Evolutionary conservation across 2,797 vertebrate species (phyloP).

Genomic region (Phaenicophaeus curvirostris): DNA sequence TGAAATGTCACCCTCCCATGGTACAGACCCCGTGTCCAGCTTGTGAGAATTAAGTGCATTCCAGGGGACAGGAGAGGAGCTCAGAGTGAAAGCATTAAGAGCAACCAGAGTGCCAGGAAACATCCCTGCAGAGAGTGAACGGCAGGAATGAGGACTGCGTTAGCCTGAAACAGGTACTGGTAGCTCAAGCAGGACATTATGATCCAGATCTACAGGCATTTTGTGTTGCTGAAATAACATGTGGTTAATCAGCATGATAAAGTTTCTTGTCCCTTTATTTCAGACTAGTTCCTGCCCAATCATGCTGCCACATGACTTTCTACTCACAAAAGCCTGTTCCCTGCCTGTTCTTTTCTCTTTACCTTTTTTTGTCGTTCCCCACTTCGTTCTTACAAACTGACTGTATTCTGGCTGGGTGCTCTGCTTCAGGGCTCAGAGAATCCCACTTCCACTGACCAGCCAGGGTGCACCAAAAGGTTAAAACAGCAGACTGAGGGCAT

Average conservation of each 20-base stretch:
- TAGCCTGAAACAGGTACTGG: background rate
- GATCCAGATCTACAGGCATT: background rate
- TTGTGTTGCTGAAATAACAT: background rate
- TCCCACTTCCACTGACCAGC: background rate
- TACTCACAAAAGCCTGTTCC: background rate
- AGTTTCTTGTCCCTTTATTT: background rate
- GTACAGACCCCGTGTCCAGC: background rate
- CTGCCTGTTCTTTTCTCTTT: background rate
- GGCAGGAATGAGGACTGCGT: background rate
- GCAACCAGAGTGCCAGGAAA: accelerated
- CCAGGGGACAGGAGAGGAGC: background rate
- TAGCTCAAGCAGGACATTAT: background rate
- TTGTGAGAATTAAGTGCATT: background rate
- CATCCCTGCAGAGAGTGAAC: accelerated
- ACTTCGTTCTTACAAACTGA: background rate
- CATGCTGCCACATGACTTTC: background rate
- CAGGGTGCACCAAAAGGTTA: background rate
- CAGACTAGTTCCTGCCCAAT: background rate
- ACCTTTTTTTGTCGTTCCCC: background rate
- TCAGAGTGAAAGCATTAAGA: background rate
- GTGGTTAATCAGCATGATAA: background rate
- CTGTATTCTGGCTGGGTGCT: background rate
- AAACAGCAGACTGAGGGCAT: background rate
- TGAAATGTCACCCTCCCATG: background rate
- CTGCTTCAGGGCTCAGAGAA: accelerated